A percentile compares a stretch with the other conserved stretches of the same genome.
Conservation (phyloP, 2,113 vertebrate species). For the Perccottus glenii region DNA sequence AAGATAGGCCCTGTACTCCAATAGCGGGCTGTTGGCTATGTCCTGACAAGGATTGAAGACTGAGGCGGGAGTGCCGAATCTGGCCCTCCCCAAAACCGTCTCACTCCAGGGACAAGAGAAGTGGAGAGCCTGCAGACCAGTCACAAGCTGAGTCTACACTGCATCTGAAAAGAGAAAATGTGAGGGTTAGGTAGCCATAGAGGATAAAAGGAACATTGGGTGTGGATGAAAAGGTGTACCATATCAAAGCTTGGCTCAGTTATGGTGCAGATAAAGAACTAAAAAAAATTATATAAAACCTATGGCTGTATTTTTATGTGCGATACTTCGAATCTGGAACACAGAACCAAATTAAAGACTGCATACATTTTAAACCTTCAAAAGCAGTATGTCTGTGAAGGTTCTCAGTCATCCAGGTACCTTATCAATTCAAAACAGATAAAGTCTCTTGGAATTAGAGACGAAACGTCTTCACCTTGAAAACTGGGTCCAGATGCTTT, state of each 20-base stretch:
- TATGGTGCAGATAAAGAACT: constrained; percentile 16
- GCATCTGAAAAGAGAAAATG: constrained; percentile 82
- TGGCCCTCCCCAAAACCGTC: constrained; percentile 60
- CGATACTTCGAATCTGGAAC: neutral
- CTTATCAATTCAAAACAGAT: too few species aligned
- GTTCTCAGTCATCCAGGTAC: too few species aligned
- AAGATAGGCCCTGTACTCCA: constrained; percentile 49
- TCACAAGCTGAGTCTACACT: constrained; percentile 88
- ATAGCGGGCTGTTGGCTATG: constrained; percentile 28
- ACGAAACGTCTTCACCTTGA: too few species aligned
- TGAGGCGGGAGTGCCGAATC: constrained; percentile 71
- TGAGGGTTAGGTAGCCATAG: constrained; percentile 54
- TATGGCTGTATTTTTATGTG: neutral
- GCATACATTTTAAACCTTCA: neutral
- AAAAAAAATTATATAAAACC: neutral
- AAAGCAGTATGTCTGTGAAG: constrained; percentile 2
- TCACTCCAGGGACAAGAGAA: constrained; percentile 73
- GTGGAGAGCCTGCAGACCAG: constrained; percentile 80
- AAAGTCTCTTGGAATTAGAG: too few species aligned
- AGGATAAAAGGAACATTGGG: constrained; percentile 29
- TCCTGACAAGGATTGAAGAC: constrained; percentile 65
- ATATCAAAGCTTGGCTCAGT: constrained; percentile 19
- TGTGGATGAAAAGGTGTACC: constrained; percentile 14
- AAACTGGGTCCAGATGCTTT: too few species aligned
- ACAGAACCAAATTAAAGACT: neutral